Evolutionary conservation across 2,113 vertebrate genomes (phyloP).

Genomic region (Ploceus nigricollis): DNA sequence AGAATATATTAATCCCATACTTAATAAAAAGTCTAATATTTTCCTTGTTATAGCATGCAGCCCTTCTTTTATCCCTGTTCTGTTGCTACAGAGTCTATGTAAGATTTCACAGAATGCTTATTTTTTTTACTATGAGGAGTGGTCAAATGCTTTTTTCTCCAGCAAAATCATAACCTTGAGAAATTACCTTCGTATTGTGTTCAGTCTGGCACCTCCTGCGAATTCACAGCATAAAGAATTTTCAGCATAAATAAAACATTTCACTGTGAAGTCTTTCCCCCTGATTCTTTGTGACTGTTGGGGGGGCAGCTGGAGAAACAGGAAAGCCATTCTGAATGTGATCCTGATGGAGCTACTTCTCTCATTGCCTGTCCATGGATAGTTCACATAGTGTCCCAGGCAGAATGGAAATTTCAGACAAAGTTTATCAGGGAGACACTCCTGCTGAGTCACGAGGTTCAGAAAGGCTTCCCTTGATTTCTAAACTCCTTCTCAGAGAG

Average conservation of each 20-base stretch:
- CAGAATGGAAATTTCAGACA: neutral
- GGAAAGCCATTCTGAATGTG: neutral
- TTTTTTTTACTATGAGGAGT: neutral
- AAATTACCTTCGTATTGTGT: neutral
- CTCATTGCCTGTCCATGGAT: neutral
- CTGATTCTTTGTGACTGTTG: neutral
- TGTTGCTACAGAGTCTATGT: neutral
- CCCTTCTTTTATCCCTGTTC: neutral
- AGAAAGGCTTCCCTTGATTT: neutral
- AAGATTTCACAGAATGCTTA: neutral
- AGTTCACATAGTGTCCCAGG: neutral
- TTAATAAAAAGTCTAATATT: neutral
- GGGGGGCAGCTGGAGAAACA: neutral
- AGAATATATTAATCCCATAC: neutral
- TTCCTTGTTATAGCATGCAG: neutral
- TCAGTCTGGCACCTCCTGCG: neutral
- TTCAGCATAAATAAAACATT: neutral
- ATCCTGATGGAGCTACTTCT: neutral
- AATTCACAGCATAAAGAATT: neutral
- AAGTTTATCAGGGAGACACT: neutral
- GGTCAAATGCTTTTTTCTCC: neutral
- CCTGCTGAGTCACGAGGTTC: rapidly evolving
- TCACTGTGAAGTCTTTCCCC: neutral
- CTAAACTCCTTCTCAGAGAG: neutral
- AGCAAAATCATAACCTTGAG: neutral